Percentiles rank a stretch among this genome's conserved stretches.
Evolutionary conservation across 2,797 vertebrate species (phyloP).

Genomic region (Staurois parvus): DNA sequence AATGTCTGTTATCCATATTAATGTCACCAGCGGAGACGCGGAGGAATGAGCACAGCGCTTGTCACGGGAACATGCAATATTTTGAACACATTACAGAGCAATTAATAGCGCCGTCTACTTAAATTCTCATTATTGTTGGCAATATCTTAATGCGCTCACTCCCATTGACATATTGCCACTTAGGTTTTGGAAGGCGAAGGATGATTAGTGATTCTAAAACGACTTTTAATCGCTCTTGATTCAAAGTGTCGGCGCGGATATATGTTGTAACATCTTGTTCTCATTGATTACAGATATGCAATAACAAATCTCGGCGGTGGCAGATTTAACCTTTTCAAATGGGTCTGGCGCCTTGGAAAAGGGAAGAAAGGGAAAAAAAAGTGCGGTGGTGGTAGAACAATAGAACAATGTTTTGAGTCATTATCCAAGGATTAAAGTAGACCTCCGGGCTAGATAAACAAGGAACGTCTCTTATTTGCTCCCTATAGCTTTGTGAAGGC

Average conservation of each 20-base stretch:
- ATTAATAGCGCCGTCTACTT: constrained; percentile 52
- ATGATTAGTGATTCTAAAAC: constrained; percentile 51
- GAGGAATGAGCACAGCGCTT: constrained; percentile 21
- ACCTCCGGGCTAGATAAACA: too few species aligned
- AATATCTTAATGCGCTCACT: constrained; percentile 27
- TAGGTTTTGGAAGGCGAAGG: constrained; percentile 28
- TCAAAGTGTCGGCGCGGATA: constrained; percentile 13
- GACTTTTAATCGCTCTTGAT: constrained; percentile 40
- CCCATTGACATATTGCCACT: constrained; percentile 47
- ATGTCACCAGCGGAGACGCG: not conserved
- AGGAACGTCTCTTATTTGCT: too few species aligned
- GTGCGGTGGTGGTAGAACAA: not conserved
- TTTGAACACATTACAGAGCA: constrained; percentile 56
- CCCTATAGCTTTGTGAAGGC: too few species aligned
- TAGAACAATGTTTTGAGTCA: too few species aligned
- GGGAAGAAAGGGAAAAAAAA: not conserved
- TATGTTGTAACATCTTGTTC: constrained; percentile 12
- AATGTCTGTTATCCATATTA: not conserved
- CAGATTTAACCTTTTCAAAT: constrained; percentile 31
- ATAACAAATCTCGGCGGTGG: constrained; percentile 12
- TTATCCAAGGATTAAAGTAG: too few species aligned
- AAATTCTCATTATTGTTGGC: constrained; percentile 51
- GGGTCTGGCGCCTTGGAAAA: not conserved
- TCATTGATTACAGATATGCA: constrained; percentile 31
- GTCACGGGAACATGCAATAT: constrained; percentile 51